Base-by-base conservation (phyloP, 2,888 invertebrate genomes). In the Drosophila histrio region DNA sequence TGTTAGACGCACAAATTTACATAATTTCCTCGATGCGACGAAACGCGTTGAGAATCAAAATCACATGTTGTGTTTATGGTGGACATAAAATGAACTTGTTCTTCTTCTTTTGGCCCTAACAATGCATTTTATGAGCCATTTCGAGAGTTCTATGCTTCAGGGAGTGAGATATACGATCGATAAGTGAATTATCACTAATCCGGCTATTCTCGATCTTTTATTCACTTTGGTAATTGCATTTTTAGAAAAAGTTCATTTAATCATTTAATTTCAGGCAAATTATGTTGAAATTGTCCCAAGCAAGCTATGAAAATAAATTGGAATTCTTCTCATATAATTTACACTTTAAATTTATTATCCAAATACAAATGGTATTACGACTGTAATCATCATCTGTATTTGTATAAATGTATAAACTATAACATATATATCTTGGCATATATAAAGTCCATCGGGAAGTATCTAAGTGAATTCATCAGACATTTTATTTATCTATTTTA, bases 51-150 rank as follows among this genome's bases (percentile, higher is more conserved):
- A 56, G 62, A 76, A 68, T 69, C 58, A 58, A 78, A 87, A 76
- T 84, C 85, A 84, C 85, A 78, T 85, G 76, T 87, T 69, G 65
- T 73, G 64, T 57, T 83, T 70, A 70, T 69, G 67, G 59, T 61
- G 50, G 24, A 61, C 66, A 75, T 76, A 54, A 80, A 75, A 68
- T 69, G 62, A 81, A 68, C 69, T 75, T 56, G 72, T 84, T 80
- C 61, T 41, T 26, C 30, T 53, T 30, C 54, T 59, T 61, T 63
- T 30, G 30, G 26, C 39, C 24, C 28, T 38, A 64, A 69, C 75
- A 76, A 72, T 63, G 76, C 64, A 46, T 77, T 80, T 77, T 65
- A 66, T 54, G 59, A 44, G 44, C 54, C 50, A 46, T 49, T 63
- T 28, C 46, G 56, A 28, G 7, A 39, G 13, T 34, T 50, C 22